Evolutionary conservation across 2,888 invertebrate genomes (phyloP).

Genomic region (Ischnura elegans): DNA sequence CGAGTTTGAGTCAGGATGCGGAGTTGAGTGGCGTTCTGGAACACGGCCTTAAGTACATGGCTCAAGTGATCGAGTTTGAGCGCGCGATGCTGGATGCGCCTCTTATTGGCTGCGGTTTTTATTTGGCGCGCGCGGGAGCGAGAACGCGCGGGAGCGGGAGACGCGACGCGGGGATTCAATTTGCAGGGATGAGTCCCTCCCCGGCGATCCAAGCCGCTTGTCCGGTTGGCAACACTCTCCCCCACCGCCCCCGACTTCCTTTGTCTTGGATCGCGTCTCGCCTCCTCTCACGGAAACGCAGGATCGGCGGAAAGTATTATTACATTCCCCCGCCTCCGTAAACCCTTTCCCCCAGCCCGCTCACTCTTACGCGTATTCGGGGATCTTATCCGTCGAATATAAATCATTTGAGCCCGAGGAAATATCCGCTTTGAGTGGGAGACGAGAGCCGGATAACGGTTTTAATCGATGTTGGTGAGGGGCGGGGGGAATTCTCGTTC

Average conservation of each 20-base stretch:
- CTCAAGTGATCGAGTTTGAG: too few species aligned
- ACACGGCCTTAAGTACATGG: too few species aligned
- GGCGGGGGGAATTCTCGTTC: neutral
- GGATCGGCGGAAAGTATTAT: constrained; percentile 52
- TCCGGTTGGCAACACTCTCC: constrained; percentile 44
- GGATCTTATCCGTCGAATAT: neutral
- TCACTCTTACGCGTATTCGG: constrained; percentile 8
- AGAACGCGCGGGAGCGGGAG: neutral
- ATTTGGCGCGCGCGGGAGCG: neutral
- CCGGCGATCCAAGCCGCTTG: constrained; percentile 39
- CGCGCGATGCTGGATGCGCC: neutral
- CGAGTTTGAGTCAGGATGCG: too few species aligned
- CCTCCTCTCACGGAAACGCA: constrained; percentile 48
- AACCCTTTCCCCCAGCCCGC: neutral
- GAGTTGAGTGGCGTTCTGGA: too few species aligned
- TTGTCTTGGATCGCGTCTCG: constrained; percentile 43
- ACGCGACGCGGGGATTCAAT: constrained; percentile 21
- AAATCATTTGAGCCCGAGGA: constrained; percentile 20
- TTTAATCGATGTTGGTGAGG: neutral
- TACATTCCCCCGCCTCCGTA: neutral
- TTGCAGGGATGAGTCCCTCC: constrained; percentile 47
- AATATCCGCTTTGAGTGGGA: neutral
- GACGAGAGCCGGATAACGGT: neutral
- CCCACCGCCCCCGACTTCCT: neutral
- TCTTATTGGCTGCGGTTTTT: too few species aligned